Conservation (phyloP, 2,888 invertebrate genomes). For the Drosophila maculinotata region DNA sequence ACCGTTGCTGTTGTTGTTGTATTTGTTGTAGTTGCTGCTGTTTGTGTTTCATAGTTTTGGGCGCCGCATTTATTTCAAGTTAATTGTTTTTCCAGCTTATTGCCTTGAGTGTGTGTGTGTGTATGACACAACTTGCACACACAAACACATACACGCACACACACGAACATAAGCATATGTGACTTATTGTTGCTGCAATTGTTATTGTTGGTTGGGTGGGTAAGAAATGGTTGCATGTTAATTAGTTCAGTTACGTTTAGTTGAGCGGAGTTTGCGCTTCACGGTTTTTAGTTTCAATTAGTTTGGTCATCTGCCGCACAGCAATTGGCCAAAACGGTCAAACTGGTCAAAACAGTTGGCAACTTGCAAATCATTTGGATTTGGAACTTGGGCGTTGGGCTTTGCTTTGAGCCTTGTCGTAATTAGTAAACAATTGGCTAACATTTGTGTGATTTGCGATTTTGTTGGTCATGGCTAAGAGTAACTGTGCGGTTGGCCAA, state of each 20-base stretch:
- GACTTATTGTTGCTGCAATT: constrained; percentile 29
- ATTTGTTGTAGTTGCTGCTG: constrained; percentile 3
- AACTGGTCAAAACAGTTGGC: not conserved
- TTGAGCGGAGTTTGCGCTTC: constrained; percentile 28
- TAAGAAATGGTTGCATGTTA: constrained; percentile 60
- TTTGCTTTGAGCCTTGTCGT: constrained; percentile 15
- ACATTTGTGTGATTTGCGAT: constrained; percentile 31
- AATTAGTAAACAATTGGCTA: constrained; percentile 50
- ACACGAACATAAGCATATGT: constrained; percentile 6
- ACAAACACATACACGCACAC: not conserved
- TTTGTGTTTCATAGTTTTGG: constrained; percentile 6
- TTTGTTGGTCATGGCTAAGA: constrained; percentile 48
- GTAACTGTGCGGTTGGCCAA: constrained; percentile 4
- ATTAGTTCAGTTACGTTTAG: constrained; percentile 38
- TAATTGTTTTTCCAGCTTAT: constrained; percentile 49
- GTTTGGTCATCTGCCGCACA: constrained; percentile 25
- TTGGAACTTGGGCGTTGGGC: too few relatives aligned
- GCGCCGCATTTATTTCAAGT: constrained; percentile 32
- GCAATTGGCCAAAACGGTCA: not conserved
- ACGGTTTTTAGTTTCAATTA: constrained; percentile 63
- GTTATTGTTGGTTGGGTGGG: constrained; percentile 19
- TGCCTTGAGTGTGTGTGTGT: constrained; percentile 2
- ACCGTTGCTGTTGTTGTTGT: constrained; percentile 5
- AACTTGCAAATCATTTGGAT: constrained; percentile 5
- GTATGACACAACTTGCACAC: too few relatives aligned